phyloP scores from a whole-genome alignment of 2,888 invertebrate genomes.

The Brachynemurus nebulosus region DNA sequence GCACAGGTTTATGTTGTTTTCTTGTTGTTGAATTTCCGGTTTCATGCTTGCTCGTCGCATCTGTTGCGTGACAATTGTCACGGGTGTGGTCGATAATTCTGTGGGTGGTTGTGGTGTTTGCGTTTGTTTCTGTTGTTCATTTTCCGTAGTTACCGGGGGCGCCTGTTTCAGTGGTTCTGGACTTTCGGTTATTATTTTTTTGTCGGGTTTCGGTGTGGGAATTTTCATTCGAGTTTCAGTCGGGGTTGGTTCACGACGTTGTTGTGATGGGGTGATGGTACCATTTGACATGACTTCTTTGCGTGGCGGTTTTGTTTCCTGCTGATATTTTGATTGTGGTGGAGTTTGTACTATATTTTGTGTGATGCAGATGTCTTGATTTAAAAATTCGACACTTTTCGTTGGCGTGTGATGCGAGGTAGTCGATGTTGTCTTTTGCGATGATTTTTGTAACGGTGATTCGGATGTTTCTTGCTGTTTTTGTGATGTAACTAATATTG shows the following conservation, averaged over 20 bases:
- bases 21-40: slow-evolving; percentile 8
- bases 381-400: slow-evolving; percentile 23
- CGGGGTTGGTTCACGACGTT: neutral
- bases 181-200: too few species aligned
- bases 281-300: neutral
- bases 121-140: neutral
- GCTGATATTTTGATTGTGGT: neutral
- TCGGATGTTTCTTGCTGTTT: slow-evolving; percentile 8
- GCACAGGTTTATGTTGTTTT: slow-evolving; percentile 15
- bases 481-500: slow-evolving; percentile 4
- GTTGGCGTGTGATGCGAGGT: slow-evolving; percentile 8
- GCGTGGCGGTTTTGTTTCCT: neutral
- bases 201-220: slow-evolving; percentile 4
- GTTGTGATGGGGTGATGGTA: neutral
- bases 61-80: neutral
- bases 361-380: slow-evolving; percentile 19
- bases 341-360: slow-evolving; percentile 3
- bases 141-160: neutral
- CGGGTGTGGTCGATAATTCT: neutral
- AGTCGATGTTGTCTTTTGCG: slow-evolving; percentile 5
- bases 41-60: slow-evolving; percentile 11
- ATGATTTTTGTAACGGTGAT: slow-evolving; percentile 4
- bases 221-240: neutral
- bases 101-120: neutral
- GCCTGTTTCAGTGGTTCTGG: too few species aligned